Conservation (phyloP, 2,888 invertebrate genomes). For the Aethes cnicana region DNA sequence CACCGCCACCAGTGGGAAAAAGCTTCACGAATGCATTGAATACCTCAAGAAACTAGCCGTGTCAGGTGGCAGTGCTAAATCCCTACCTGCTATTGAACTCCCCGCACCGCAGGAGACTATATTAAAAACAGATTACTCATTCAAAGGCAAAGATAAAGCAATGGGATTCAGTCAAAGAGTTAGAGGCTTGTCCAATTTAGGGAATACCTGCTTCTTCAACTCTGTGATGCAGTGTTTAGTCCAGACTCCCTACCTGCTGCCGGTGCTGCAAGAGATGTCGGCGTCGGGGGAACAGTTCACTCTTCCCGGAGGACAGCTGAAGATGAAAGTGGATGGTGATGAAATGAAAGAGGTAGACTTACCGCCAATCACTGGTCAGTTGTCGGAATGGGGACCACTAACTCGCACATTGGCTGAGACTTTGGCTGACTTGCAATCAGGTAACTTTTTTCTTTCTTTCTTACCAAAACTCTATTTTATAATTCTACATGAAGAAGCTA, state of each 20-base stretch:
- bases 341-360: conserved; percentile 80
- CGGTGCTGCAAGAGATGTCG: conserved; percentile 86
- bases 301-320: conserved; percentile 87
- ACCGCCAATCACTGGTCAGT: conserved; percentile 84
- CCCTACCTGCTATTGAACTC: conserved; percentile 64
- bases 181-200: conserved; percentile 93
- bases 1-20: conserved; percentile 82
- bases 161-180: conserved; percentile 77
- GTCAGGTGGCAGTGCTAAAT: conserved; percentile 51
- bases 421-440: conserved; percentile 85
- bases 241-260: conserved; percentile 90
- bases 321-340: conserved; percentile 64
- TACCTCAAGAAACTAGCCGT: conserved; percentile 84
- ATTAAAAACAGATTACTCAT: conserved; percentile 49
- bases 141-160: conserved; percentile 65
- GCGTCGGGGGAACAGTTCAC: conserved; percentile 86
- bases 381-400: conserved; percentile 86
- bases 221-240: conserved; percentile 96
- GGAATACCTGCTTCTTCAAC: conserved; percentile 99
- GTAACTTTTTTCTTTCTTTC: conserved; percentile 43
- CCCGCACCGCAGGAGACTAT: conserved; percentile 51
- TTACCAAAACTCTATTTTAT: not conserved
- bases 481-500: not conserved
- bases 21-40: conserved; percentile 88
- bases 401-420: conserved; percentile 87